Percentiles rank a stretch among this genome's conserved stretches.
Conservation (phyloP, 2,797 vertebrate genomes). For the Cirrhinus mrigala region DNA sequence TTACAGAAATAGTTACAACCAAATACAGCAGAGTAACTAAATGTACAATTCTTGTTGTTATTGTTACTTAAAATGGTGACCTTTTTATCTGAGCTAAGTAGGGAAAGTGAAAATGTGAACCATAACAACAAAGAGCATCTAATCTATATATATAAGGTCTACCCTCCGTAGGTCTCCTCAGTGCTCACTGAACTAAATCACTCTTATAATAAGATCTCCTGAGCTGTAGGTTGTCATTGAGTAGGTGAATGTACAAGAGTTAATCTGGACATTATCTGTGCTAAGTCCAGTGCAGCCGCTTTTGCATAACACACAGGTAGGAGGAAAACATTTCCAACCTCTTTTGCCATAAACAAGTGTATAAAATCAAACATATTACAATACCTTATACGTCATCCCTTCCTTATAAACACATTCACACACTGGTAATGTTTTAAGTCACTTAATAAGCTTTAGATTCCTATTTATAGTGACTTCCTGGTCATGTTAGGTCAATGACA, state of each 20-base stretch:
- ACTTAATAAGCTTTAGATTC: not conserved
- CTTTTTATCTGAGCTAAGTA: not conserved
- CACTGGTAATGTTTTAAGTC: not conserved
- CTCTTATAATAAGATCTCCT: conserved; percentile 38
- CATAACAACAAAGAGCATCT: not conserved
- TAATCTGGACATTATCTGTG: conserved; percentile 50
- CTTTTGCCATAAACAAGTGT: not conserved
- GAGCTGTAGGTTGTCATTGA: conserved; percentile 32
- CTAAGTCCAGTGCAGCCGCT: conserved; percentile 10
- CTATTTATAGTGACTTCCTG: not conserved
- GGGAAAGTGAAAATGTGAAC: not conserved
- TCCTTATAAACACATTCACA: not conserved
- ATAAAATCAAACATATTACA: not conserved
- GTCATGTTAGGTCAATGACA: not conserved
- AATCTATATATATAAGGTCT: conserved; percentile 7
- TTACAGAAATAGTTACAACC: not conserved
- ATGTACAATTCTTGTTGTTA: not conserved
- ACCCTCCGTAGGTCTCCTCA: conserved; percentile 20
- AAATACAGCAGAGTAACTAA: not conserved
- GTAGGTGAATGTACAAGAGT: conserved; percentile 35
- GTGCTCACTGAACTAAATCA: not conserved
- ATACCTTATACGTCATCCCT: not conserved
- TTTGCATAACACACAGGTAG: conserved; percentile 33
- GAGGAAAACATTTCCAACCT: not conserved
- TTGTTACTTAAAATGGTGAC: not conserved